phyloP scores from a whole-genome alignment of 2,797 vertebrate species.

The Pelochelys cantorii region DNA sequence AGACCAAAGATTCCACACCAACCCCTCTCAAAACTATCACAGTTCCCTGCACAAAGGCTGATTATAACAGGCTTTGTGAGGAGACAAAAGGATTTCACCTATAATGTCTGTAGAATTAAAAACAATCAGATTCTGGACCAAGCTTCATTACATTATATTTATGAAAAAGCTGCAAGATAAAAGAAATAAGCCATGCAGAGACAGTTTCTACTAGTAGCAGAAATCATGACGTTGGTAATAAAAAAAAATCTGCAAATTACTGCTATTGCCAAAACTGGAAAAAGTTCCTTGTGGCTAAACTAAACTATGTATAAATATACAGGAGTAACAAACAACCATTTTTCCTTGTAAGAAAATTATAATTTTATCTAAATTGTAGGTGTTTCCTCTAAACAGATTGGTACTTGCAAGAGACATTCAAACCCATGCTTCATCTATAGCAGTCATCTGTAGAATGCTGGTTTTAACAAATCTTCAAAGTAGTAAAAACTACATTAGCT shows the following conservation, averaged over 20 bases:
- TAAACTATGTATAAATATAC: conserved; percentile 78
- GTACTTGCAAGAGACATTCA: conserved; percentile 73
- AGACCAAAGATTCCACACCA: conserved; percentile 25
- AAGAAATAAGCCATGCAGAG: conserved; percentile 19
- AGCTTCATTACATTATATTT: conserved; percentile 24
- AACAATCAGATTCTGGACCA: conserved; percentile 18
- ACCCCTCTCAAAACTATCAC: background rate
- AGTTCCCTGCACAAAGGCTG: background rate
- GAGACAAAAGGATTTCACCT: conserved; percentile 35
- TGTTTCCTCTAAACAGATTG: conserved; percentile 75
- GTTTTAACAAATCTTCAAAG: conserved; percentile 58
- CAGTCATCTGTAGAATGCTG: conserved; percentile 70
- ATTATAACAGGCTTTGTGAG: conserved; percentile 17
- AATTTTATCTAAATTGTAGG: conserved; percentile 83
- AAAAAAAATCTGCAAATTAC: conserved; percentile 42
- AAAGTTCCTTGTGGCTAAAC: conserved; percentile 69
- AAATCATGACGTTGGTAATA: conserved; percentile 51
- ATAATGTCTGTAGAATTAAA: conserved; percentile 17
- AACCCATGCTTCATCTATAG: conserved; percentile 62
- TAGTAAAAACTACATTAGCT: conserved; percentile 53
- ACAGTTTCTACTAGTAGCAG: conserved; percentile 51
- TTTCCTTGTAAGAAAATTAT: conserved; percentile 74
- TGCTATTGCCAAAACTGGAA: conserved; percentile 66
- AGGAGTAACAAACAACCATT: conserved; percentile 75
- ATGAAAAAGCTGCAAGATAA: background rate